Base-by-base conservation (phyloP, 2,797 vertebrate species). In the Aeoliscus strigatus region DNA sequence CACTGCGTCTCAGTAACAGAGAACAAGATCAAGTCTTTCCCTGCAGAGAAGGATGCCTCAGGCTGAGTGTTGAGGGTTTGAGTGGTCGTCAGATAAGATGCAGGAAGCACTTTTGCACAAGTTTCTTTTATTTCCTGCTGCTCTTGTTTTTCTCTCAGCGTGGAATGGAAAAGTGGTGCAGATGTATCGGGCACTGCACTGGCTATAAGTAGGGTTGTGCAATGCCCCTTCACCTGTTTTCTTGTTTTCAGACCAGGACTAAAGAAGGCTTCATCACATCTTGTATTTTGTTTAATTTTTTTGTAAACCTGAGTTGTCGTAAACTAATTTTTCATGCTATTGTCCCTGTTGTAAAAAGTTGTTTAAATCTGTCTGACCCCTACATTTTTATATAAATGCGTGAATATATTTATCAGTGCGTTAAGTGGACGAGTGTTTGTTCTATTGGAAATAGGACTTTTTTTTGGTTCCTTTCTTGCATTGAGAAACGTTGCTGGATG, bases 331-430 rank as follows among this genome's bases (percentile, higher is more conserved):
- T 60, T 66, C 70, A 71, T 72, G 29, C 50, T 73, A 76, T 77
- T 73, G 74, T 80, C 70, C 67, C 73, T 54, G 41, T 75, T 81
- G 77, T 84, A 74, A 72, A 70, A 45, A 55, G 41, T 40, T 73
- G 58, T 73, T 60, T 72, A 39, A 74, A 65, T 56, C 51, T 70
- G 40, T 83, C 70, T 84, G 74, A 80, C 75, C 79, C 67, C 42
- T 45, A 66, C 65, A 70, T 83, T 87, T 87, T 81, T 85, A 77
- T 82, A 77, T 80, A 77, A 79, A 82, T 69, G 82, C 75, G 44
- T 80, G 75, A 75, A 84, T 81, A 85, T 87, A 89, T 89, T 89
- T 86, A 86, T 89, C 87, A 83, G 79, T 86, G 79, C 79, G 80
- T 85, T 82, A 77, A 69, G 60, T 82, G 64, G 66, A 56, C 42